phyloP scores from a whole-genome alignment of 2,797 vertebrate species.

The Bryconaethiops microstoma region DNA sequence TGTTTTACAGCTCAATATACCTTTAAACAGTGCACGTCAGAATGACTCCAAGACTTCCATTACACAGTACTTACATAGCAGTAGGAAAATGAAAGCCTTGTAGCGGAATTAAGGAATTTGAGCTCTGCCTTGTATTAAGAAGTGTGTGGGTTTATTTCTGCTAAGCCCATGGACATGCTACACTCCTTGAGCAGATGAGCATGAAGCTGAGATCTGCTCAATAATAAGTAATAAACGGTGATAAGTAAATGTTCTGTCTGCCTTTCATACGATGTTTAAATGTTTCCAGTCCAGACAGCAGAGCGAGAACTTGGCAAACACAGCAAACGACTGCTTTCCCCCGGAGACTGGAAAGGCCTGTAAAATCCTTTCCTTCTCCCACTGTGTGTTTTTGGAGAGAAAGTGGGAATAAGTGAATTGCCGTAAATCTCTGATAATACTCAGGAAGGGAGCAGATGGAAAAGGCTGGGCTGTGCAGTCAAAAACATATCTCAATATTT shows the following conservation, averaged over 20 bases:
- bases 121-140: neutral
- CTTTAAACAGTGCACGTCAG: constrained; percentile 13
- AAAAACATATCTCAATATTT: neutral
- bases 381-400: constrained; percentile 2
- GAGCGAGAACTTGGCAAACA: neutral
- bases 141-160: constrained; percentile 8
- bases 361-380: neutral
- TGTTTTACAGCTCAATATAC: constrained; percentile 36
- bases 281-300: neutral
- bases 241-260: neutral
- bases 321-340: neutral
- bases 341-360: neutral
- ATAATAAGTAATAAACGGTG: neutral
- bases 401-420: constrained; percentile 35
- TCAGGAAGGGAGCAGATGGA: constrained; percentile 28
- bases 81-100: neutral
- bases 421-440: constrained; percentile 64
- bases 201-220: neutral
- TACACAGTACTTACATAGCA: neutral
- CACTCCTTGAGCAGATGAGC: neutral
- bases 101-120: neutral
- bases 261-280: constrained; percentile 19
- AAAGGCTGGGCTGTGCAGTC: neutral
- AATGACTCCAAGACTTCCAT: constrained; percentile 4
- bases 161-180: neutral